A percentile compares a stretch with the other conserved stretches of the same genome.
Evolutionary conservation across 1,140 invertebrate genomes (phyloP).

Genomic region (Lordiphosa mommai): DNA sequence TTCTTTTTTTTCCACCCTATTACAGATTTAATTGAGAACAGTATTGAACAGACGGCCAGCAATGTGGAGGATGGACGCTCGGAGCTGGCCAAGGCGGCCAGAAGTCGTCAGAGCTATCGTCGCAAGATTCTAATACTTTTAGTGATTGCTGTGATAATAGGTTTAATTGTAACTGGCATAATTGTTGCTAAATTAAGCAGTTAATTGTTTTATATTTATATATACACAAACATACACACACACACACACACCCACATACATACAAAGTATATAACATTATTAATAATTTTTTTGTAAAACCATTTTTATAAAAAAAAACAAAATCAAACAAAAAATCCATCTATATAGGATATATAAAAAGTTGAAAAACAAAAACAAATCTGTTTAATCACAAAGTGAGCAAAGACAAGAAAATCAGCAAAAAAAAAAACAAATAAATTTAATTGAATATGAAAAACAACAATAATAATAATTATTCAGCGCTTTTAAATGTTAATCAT

Average conservation of each 20-base stretch:
- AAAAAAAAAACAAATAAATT: conserved; percentile 22
- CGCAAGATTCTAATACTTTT: conserved; percentile 86
- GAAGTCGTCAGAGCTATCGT: conserved; percentile 87
- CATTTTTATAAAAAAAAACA: conserved; percentile 57
- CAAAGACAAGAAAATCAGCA: conserved; percentile 53
- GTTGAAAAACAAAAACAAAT: conserved; percentile 7
- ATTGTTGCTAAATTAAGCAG: conserved; percentile 82
- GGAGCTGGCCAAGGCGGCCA: conserved; percentile 88
- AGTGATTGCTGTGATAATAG: conserved; percentile 83
- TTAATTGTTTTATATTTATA: conserved; percentile 70
- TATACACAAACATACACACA: conserved; percentile 19
- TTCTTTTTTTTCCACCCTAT: conserved; percentile 9
- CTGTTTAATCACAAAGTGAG: conserved; percentile 72
- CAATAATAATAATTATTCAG: conserved; percentile 41
- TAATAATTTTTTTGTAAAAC: conserved; percentile 59
- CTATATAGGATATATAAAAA: conserved; percentile 22
- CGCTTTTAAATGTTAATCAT: conserved; percentile 71
- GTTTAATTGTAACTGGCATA: conserved; percentile 85
- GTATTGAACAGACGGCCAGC: conserved; percentile 88
- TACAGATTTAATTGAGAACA: conserved; percentile 93
- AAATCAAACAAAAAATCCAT: conserved; percentile 41
- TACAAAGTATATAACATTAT: conserved; percentile 22
- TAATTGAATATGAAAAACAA: conserved; percentile 40
- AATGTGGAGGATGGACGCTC: conserved; percentile 89
- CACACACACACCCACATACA: conserved; percentile 24